Conservation (phyloP, 2,888 invertebrate species). For the Patella caerulea region DNA sequence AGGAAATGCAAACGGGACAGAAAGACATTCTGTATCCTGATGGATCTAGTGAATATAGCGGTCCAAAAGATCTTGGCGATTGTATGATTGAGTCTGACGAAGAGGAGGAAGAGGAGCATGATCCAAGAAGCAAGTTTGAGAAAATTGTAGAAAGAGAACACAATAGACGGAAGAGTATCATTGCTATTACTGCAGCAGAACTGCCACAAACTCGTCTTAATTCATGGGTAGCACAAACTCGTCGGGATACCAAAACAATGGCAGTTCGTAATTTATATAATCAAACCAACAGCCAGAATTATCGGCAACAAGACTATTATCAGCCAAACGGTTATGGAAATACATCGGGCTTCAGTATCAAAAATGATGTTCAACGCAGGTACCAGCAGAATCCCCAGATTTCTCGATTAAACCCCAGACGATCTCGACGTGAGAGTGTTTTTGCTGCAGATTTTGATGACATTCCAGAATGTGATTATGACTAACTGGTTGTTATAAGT, state of each 20-base stretch:
- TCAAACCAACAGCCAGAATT: not conserved
- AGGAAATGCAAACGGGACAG: not conserved
- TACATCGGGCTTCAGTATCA: too few species aligned
- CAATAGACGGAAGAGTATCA: not conserved
- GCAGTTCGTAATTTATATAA: not conserved
- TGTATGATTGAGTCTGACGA: not conserved
- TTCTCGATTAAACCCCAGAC: too few species aligned
- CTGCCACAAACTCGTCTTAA: not conserved
- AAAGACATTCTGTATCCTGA: not conserved
- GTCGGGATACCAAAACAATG: not conserved
- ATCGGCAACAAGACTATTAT: not conserved
- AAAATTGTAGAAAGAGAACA: not conserved
- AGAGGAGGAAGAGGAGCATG: not conserved
- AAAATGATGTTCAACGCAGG: too few species aligned
- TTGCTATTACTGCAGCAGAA: not conserved
- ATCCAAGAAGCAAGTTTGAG: not conserved
- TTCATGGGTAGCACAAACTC: not conserved
- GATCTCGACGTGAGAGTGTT: too few species aligned
- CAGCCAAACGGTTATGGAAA: too few species aligned
- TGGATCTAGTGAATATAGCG: not conserved
- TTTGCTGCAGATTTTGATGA: too few species aligned
- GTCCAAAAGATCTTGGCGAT: not conserved
- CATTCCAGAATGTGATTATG: too few species aligned
- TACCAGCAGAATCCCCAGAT: too few species aligned
- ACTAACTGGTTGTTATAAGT: too few species aligned